Conservation (phyloP, 2,888 invertebrate species). For the Melipona bicolor region DNA sequence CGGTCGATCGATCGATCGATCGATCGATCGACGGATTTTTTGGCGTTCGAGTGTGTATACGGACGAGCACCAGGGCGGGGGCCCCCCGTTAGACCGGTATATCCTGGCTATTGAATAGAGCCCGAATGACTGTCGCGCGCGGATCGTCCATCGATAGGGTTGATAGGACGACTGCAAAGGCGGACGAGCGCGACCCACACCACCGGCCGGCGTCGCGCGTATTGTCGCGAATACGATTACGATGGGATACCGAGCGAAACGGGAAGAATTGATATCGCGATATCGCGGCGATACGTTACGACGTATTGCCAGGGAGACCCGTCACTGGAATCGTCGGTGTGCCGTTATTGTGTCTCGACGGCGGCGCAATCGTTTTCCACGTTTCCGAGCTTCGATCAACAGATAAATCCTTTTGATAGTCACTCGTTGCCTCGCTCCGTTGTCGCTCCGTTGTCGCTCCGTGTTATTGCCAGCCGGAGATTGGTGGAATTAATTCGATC, state of each 20-base stretch:
- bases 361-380: constrained; percentile 22
- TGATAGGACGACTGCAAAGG: constrained; percentile 27
- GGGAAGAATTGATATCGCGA: constrained; percentile 56
- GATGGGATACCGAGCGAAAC: constrained; percentile 30
- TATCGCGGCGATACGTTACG: constrained; percentile 50
- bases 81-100: constrained; percentile 3
- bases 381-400: constrained; percentile 11
- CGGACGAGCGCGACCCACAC: neutral
- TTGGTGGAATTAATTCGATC: neutral
- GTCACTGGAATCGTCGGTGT: constrained; percentile 7
- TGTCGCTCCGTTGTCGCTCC: neutral
- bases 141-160: constrained; percentile 33
- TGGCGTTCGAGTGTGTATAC: constrained; percentile 9
- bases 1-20: constrained; percentile 24
- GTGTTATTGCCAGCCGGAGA: neutral
- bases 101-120: constrained; percentile 42
- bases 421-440: neutral
- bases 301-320: constrained; percentile 19
- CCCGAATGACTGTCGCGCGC: constrained; percentile 34
- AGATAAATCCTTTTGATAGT: constrained; percentile 25
- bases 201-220: constrained; percentile 3
- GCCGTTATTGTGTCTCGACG: constrained; percentile 39
- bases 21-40: constrained; percentile 34
- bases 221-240: constrained; percentile 59
- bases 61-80: no score